Percentiles rank a stretch among this genome's conserved stretches.
These are phyloP conservation scores for Incurvaria masculella DNA, from an alignment of 2,888 invertebrate species.

Conservation along the genomic window DNA sequence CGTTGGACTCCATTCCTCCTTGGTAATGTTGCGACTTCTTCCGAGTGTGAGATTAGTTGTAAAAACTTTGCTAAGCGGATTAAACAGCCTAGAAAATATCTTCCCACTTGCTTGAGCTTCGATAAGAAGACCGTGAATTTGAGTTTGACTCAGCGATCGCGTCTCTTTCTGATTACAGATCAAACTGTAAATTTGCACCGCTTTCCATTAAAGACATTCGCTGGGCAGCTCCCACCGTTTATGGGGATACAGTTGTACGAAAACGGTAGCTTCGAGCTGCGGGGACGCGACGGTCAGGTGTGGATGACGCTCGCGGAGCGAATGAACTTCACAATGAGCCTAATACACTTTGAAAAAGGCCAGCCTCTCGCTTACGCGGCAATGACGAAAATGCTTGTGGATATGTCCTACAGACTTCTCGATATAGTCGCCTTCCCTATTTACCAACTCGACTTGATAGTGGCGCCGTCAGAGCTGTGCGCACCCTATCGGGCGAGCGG, in stretches of 20 bases:
- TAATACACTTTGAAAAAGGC: conserved; percentile 12
- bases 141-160: conserved; percentile 13
- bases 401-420: conserved; percentile 30
- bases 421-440: conserved; percentile 36
- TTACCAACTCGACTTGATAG: conserved; percentile 36
- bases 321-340: conserved; percentile 38
- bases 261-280: conserved; percentile 26
- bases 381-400: conserved; percentile 29
- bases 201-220: conserved; percentile 25
- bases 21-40: conserved; percentile 23
- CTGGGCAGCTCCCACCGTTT: conserved; percentile 30
- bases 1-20: conserved; percentile 20
- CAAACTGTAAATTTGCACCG: conserved; percentile 33
- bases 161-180: conserved; percentile 22
- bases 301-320: conserved; percentile 33
- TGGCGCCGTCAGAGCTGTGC: conserved; percentile 34
- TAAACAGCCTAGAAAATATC: conserved; percentile 24
- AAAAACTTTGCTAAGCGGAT: conserved; percentile 29
- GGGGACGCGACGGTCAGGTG: conserved; percentile 33
- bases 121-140: conserved; percentile 22
- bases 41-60: conserved; percentile 30
- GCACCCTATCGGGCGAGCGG: conserved; percentile 38
- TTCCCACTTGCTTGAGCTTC: conserved; percentile 37
- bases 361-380: neutral
- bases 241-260: conserved; percentile 21